These are phyloP conservation scores for Nyctibius bracteatus DNA, from an alignment of 2,113 vertebrate genomes.

Conservation along the genomic window DNA sequence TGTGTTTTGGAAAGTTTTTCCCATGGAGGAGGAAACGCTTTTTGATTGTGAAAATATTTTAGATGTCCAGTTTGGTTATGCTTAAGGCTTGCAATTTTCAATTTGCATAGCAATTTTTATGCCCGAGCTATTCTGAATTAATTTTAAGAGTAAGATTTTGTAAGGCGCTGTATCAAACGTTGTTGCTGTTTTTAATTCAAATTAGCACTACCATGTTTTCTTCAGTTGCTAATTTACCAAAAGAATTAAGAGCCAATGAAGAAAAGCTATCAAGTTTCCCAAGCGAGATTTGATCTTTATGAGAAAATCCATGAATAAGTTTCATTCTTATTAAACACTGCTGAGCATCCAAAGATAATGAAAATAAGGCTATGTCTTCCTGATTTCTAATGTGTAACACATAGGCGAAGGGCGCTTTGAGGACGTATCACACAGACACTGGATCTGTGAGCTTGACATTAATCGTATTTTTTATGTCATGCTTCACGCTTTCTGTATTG, in stretches of 20 bases:
- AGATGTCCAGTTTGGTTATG: not conserved
- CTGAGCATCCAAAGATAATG: conserved; percentile 45
- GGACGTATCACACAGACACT: not conserved
- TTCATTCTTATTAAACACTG: conserved; percentile 40
- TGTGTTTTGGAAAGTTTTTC: conserved; percentile 9
- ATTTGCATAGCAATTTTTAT: conserved; percentile 31
- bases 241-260: not conserved
- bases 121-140: not conserved
- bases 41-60: not conserved
- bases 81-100: not conserved
- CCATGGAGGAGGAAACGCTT: not conserved
- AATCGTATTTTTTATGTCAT: conserved; percentile 49
- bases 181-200: conserved; percentile 18
- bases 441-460: conserved; percentile 27
- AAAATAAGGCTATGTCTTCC: conserved; percentile 35
- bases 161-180: not conserved
- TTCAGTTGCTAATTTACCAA: conserved; percentile 6
- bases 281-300: not conserved
- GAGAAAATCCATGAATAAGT: conserved; percentile 7
- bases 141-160: not conserved
- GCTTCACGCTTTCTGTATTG: conserved; percentile 40
- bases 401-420: conserved; percentile 16
- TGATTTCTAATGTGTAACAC: conserved; percentile 35
- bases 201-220: not conserved
- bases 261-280: conserved; percentile 14